Base-by-base conservation (phyloP, 2,888 invertebrate species). In the Campaea margaritaria region DNA sequence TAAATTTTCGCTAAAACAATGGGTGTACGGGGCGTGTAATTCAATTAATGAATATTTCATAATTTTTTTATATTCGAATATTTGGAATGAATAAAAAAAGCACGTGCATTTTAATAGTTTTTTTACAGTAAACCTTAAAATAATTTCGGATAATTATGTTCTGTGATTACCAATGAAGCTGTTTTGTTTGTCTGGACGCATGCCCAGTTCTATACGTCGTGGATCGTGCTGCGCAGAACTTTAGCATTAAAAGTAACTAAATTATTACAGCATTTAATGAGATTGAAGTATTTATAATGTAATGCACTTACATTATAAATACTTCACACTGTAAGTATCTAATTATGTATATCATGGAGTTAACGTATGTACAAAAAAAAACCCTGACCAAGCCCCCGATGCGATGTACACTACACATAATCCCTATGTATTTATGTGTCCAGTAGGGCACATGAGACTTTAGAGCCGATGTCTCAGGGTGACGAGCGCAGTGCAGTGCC, bases 1-100 rank as follows among this genome's bases (percentile, higher is more conserved):
- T 89, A 88, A 88, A 88, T 87, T 77, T 64, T 75, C 57, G 54
- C 67, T 69, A 65, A 79, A 79, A 87, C 88, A 86, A 87, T 84
- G 76, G 82, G 69, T 73, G 67, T 72, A 76, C 74, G 67, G 70
- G 75, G 75, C 66, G 64, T 64, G n/a, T n/a, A n/a, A n/a, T n/a
- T n/a, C 80, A 83, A 84, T 85, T 83, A 84, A 86, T 87, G 84
- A 87, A 87, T 88, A 83, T 84, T 87, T 83, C 81, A 87, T 83
- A 73, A 65, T 63, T 74, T 83, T 83, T 83, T 81, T 80, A 69
- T 31, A 42, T 38, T 50, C 56, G 48, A 57, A 60, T 27, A 59
- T 51, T 58, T 36, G 49, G 60, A 64, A 73, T 68, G 69, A 68
- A 65, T 45, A 51, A 71, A 71, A 67, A 60, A 52, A 49, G 41